Evolutionary conservation across 2,797 vertebrate species (phyloP).

Genomic region (Bradypodion ventrale): DNA sequence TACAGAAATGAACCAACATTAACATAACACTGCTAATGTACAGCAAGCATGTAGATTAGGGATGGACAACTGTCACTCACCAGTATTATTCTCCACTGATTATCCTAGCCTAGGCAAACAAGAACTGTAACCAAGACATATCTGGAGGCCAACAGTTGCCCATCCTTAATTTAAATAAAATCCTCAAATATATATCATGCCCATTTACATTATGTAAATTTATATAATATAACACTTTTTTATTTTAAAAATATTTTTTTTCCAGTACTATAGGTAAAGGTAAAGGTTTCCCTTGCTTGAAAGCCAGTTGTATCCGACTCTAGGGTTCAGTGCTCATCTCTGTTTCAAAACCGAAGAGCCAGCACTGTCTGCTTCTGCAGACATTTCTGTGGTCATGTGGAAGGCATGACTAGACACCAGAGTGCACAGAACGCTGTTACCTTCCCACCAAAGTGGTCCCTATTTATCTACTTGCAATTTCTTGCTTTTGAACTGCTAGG

Average conservation of each 20-base stretch:
- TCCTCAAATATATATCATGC: not conserved
- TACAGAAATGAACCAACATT: not conserved
- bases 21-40: not conserved
- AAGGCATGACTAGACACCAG: too few relatives aligned
- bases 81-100: too few relatives aligned
- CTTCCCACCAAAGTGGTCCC: too few relatives aligned
- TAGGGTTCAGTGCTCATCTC: too few relatives aligned
- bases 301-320: too few relatives aligned
- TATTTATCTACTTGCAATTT: too few relatives aligned
- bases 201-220: not conserved
- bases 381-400: too few relatives aligned
- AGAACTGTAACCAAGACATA: not conserved
- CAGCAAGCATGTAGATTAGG: not conserved
- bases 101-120: not conserved
- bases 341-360: too few relatives aligned
- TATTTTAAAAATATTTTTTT: not conserved
- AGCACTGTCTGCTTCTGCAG: too few relatives aligned
- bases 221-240: not conserved
- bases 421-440: too few relatives aligned
- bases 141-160: not conserved
- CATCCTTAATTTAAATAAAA: not conserved
- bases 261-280: not conserved
- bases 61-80: not conserved
- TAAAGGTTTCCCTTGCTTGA: too few relatives aligned
- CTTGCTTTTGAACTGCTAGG: too few relatives aligned